Conservation (phyloP, 2,888 invertebrate species). For the Crioceris asparagi region DNA sequence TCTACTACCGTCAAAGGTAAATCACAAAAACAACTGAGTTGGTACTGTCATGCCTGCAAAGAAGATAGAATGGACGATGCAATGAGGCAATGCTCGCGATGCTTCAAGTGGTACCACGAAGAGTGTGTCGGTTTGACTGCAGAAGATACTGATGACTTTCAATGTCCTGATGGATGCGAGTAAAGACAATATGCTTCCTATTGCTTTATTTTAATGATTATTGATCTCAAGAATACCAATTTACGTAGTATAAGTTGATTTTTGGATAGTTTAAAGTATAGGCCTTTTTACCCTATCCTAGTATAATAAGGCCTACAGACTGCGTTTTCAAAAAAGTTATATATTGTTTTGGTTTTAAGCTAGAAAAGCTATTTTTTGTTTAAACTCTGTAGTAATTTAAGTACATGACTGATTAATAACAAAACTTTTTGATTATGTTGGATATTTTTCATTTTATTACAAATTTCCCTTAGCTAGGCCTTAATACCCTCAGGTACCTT, state of each 20-base stretch:
- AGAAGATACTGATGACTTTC: conserved; percentile 1
- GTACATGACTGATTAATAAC: no score
- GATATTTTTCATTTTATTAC: no score
- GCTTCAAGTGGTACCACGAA: conserved; percentile 9
- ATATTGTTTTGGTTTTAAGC: no score
- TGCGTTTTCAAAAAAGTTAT: no score
- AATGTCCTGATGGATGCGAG: conserved; percentile 1
- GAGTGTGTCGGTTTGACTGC: conserved; percentile 7
- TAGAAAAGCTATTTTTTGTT: no score
- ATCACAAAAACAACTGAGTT: no score
- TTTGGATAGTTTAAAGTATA: no score
- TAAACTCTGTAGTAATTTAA: no score
- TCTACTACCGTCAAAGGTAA: no score
- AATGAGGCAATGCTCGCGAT: conserved; percentile 7
- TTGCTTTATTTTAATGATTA: neutral
- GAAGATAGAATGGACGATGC: conserved; percentile 5
- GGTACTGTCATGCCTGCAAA: conserved; percentile 9
- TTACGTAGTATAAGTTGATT: neutral
- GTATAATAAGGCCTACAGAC: neutral
- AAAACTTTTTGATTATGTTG: no score
- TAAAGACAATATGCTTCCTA: neutral
- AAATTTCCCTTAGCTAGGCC: no score
- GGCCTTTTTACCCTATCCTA: neutral
- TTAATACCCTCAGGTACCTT: no score
- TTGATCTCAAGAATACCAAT: neutral